Evolutionary conservation across 2,888 invertebrate genomes (phyloP), one percentile per base, ranked within the genome.

Genomic region (Cosmopolites sordidus): DNA sequence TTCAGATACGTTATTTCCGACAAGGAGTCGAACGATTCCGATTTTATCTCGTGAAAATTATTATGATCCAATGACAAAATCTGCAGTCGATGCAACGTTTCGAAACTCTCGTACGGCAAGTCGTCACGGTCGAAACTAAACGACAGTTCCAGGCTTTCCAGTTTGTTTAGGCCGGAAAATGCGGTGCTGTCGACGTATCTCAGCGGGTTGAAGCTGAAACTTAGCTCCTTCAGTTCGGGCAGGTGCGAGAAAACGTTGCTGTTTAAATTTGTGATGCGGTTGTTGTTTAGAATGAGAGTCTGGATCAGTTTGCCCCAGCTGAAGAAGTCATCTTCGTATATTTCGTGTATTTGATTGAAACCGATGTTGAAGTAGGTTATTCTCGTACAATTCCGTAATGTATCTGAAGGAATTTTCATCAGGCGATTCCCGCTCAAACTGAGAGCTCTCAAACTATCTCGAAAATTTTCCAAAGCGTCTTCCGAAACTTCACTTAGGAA

Each of bases 61-160:
- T 93, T 93, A 74, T 92, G 91, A 72, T 93, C 92, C 66, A 92
- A 76, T 0, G 91, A 89, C 54, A 93, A 75, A 88, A 90, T 92
- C 67, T 86, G 83, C 6, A 93, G 77, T 65, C 84, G 84, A 37
- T 80, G 81, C 14, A 92, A 77, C 6, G 86, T 86, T 58, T 83
- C 82, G 38, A 92, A 80, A 11, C 88, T 82, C 60, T 87, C 85
- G 60, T 87, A 82, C 0, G 89, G 90, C 66, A 89, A 84, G 66
- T 83, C 80, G 61, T 90, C 89, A 12, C 86, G 84, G 62, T 88
- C 86, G 42, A 92, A 83, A 16, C 90, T 89, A 65, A 91, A 91
- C 58, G 92, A 92, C 47, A 92, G 80, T 72, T 93, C 93, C 33
- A 94, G 75, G 57, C 88, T 88, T 72, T 89, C 88, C 46, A 94